These are phyloP conservation scores for Spicauda simplicius DNA, from an alignment of 2,888 invertebrate genomes.

Conservation along the genomic window DNA sequence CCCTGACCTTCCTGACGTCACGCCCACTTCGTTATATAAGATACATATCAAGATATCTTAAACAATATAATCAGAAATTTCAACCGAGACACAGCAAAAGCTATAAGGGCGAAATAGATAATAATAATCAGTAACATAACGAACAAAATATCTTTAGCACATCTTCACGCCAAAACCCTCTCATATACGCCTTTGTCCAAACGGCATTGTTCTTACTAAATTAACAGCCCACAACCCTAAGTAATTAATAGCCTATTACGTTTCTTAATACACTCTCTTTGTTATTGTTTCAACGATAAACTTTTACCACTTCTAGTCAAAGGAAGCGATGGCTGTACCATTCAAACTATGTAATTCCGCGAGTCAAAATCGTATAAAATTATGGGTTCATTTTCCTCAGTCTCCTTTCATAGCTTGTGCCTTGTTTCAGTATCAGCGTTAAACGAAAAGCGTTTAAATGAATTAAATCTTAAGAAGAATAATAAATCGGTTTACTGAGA, in stretches of 20 bases:
- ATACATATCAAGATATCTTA: too few species aligned
- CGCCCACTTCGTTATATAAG: too few species aligned
- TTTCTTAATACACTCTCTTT: conserved; percentile 36
- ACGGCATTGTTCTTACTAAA: conserved; percentile 34
- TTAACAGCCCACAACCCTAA: conserved; percentile 36
- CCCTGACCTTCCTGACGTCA: too few species aligned
- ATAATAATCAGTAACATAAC: conserved; percentile 4
- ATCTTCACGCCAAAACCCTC: conserved; percentile 30
- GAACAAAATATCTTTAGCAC: conserved; percentile 29
- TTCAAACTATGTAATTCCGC: conserved; percentile 42
- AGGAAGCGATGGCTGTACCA: conserved; percentile 38
- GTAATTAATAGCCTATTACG: conserved; percentile 35
- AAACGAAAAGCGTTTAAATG: background rate
- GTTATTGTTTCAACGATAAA: conserved; percentile 39
- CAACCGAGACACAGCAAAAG: background rate
- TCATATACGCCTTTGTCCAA: conserved; percentile 34
- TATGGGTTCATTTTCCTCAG: conserved; percentile 40
- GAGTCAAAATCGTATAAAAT: conserved; percentile 46
- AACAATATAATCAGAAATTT: background rate
- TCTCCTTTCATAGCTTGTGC: conserved; percentile 28
- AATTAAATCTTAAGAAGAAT: too few species aligned
- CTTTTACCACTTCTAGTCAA: conserved; percentile 36
- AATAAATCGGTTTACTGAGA: too few species aligned
- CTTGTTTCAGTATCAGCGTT: background rate
- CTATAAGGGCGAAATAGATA: background rate